These are phyloP conservation scores for Bolinopsis microptera DNA, from an alignment of 37 sponge, comb jelly and placozoan genomes.

Conservation along the genomic window DNA sequence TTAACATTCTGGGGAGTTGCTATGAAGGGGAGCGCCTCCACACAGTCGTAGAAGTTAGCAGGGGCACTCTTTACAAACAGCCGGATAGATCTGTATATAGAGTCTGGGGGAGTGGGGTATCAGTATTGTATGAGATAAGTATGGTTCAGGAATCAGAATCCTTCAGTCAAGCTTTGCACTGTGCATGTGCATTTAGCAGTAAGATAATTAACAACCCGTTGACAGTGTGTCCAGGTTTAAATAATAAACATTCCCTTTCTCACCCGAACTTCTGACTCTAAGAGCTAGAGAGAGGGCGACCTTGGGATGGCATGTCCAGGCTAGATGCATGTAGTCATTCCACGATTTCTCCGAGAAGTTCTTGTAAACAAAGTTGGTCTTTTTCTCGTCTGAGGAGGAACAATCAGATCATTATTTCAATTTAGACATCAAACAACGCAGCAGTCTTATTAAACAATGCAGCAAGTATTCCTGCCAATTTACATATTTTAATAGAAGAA, in stretches of 20 bases:
- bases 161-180: no score
- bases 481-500: no score
- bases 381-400: conserved; percentile 21
- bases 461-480: no score
- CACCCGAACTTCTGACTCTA: conserved; percentile 14
- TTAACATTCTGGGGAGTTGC: conserved; percentile 36
- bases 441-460: no score
- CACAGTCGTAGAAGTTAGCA: conserved; percentile 53
- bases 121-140: neutral
- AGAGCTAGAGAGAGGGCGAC: conserved; percentile 47
- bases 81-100: neutral
- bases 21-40: conserved; percentile 48
- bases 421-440: no score
- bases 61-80: conserved; percentile 37
- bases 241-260: neutral
- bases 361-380: conserved; percentile 51
- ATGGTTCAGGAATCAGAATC: no score
- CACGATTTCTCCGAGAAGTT: conserved; percentile 58
- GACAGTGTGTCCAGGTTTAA: no score
- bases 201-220: no score
- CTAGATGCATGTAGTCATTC: conserved; percentile 49
- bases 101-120: no score
- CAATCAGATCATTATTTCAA: no score
- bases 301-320: conserved; percentile 47
- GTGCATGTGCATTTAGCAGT: no score